Evolutionary conservation across 1,140 invertebrate genomes (phyloP).

Genomic region (Tigriopus japonicus): DNA sequence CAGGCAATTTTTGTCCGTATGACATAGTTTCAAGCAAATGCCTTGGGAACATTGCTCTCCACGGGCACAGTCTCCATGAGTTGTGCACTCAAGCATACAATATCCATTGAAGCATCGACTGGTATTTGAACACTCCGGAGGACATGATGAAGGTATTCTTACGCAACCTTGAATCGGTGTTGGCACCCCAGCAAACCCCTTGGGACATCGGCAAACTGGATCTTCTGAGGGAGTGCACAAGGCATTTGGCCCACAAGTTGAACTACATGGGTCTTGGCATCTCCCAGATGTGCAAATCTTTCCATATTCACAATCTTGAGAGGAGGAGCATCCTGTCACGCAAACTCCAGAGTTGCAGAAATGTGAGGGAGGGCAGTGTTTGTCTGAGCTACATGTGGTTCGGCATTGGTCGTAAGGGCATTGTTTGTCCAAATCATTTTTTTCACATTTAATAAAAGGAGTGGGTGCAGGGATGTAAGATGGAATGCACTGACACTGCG

Average conservation of each 20-base stretch:
- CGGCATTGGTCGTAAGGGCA: slow-evolving; percentile 32
- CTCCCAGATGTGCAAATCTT: slow-evolving; percentile 62
- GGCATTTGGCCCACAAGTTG: slow-evolving; percentile 62
- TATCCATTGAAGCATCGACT: slow-evolving; percentile 50
- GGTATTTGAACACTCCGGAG: slow-evolving; percentile 39
- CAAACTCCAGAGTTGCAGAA: slow-evolving; percentile 57
- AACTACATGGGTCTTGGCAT: slow-evolving; percentile 59
- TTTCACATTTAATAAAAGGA: slow-evolving; percentile 50
- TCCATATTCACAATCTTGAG: slow-evolving; percentile 49
- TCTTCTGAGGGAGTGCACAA: slow-evolving; percentile 48
- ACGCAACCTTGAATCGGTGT: slow-evolving; percentile 71
- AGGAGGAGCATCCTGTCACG: slow-evolving; percentile 55
- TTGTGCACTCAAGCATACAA: slow-evolving; percentile 51
- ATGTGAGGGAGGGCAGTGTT: slow-evolving; percentile 52
- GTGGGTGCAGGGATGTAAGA: slow-evolving; percentile 56
- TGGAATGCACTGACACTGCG: slow-evolving; percentile 59
- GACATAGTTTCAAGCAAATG: slow-evolving; percentile 63
- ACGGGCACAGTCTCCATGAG: slow-evolving; percentile 44
- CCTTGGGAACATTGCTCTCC: slow-evolving; percentile 61
- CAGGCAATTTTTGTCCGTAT: slow-evolving; percentile 66
- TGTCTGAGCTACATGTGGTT: slow-evolving; percentile 50
- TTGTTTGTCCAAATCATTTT: slow-evolving; percentile 15
- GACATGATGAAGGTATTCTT: slow-evolving; percentile 44
- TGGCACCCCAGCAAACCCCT: slow-evolving; percentile 64
- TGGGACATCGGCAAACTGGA: slow-evolving; percentile 46